These are phyloP conservation scores for Drosophila sp. DNA, from an alignment of 1,140 invertebrate species.

Conservation along the genomic window DNA sequence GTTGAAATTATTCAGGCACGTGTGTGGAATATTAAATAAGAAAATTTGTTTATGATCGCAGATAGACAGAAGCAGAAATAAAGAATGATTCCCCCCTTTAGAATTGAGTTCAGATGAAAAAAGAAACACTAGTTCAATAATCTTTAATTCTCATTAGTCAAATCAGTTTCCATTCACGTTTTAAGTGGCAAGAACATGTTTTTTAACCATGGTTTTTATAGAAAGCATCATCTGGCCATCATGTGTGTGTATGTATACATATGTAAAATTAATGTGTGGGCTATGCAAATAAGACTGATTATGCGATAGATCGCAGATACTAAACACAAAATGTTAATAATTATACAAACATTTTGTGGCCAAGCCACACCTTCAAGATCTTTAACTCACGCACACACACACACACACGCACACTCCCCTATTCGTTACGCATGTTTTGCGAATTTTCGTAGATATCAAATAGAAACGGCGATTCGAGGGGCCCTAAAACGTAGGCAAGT, in stretches of 20 bases:
- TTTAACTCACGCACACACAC: constrained; percentile 15
- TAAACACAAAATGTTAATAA: constrained; percentile 13
- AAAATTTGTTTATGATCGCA: constrained; percentile 29
- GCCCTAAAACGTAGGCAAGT: constrained; percentile 51
- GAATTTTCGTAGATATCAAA: constrained; percentile 27
- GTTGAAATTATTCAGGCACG: constrained; percentile 63
- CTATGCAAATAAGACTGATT: constrained; percentile 46
- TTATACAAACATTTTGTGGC: constrained; percentile 31
- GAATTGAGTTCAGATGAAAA: not conserved
- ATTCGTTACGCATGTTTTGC: constrained; percentile 52
- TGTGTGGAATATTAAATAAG: constrained; percentile 48
- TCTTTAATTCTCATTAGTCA: not conserved
- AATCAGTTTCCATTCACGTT: not conserved
- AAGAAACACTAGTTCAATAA: constrained; percentile 18
- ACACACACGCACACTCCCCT: constrained; percentile 12
- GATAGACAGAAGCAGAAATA: constrained; percentile 37
- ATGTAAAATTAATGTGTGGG: constrained; percentile 32
- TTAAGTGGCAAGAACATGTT: not conserved
- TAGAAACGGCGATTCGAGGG: constrained; percentile 21
- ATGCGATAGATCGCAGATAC: constrained; percentile 28
- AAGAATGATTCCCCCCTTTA: not conserved
- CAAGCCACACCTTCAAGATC: constrained; percentile 37
- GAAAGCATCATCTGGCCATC: constrained; percentile 37
- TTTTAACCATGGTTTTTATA: constrained; percentile 2
- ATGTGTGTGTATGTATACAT: not conserved